A percentile compares a stretch with the other conserved stretches of the same genome.
phyloP scores from a whole-genome alignment of 2,888 invertebrate genomes.

The Drosophila subquinaria region DNA sequence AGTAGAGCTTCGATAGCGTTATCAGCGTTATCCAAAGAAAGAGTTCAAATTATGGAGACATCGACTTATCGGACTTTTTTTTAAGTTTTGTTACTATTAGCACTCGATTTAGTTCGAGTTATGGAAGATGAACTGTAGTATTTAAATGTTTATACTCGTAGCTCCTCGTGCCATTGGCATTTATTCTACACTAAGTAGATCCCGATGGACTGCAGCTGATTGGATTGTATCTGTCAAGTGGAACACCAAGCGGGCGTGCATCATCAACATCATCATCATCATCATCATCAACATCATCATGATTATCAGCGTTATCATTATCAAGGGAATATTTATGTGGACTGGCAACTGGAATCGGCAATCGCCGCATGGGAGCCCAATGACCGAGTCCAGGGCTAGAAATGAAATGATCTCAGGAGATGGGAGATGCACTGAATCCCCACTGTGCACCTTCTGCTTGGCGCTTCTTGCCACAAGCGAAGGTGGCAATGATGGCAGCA shows the following conservation, averaged over 20 bases:
- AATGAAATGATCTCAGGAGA: background rate
- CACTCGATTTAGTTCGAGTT: too few species aligned
- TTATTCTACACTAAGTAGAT: conserved; percentile 4
- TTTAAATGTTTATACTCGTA: background rate
- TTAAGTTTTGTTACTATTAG: too few species aligned
- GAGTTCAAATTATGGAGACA: too few species aligned
- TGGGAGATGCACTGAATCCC: conserved; percentile 51
- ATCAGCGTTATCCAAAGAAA: too few species aligned
- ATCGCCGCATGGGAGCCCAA: conserved; percentile 42
- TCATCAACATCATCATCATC: conserved; percentile 18
- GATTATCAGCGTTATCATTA: conserved; percentile 13
- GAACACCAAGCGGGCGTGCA: conserved; percentile 24
- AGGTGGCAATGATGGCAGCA: conserved; percentile 83
- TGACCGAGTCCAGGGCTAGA: conserved; percentile 20
- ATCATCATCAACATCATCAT: conserved; percentile 29
- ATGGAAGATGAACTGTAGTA: background rate
- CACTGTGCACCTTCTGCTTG: conserved; percentile 67
- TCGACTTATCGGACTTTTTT: too few species aligned
- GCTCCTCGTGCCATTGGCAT: background rate
- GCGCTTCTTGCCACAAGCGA: conserved; percentile 63
- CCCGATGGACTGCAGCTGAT: conserved; percentile 28
- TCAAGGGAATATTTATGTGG: conserved; percentile 48
- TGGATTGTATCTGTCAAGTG: conserved; percentile 53
- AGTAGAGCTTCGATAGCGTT: too few species aligned
- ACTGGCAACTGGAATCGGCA: conserved; percentile 18